A percentile compares a stretch with the other conserved stretches of the same genome.
phyloP scores from a whole-genome alignment of 1,140 invertebrate species.

The Trypoxylus dichotomus region DNA sequence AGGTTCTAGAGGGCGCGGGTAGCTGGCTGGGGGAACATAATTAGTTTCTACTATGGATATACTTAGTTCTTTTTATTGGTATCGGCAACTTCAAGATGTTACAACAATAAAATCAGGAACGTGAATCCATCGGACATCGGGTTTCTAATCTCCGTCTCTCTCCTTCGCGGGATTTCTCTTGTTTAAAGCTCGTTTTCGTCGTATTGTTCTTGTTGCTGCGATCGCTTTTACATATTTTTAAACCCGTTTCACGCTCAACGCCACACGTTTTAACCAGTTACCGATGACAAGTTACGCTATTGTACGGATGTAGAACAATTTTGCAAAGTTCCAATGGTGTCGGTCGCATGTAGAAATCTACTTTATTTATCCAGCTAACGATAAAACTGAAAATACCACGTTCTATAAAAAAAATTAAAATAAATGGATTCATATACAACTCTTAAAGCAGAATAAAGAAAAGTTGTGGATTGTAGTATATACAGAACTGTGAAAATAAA shows the following conservation, averaged over 20 bases:
- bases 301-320: not conserved
- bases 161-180: not conserved
- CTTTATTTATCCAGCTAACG: too few relatives aligned
- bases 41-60: slow-evolving; percentile 1
- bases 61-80: not conserved
- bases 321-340: not conserved
- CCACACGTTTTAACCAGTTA: not conserved
- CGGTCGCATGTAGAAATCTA: too few relatives aligned
- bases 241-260: not conserved
- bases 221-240: not conserved
- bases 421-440: too few relatives aligned
- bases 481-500: too few relatives aligned
- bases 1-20: not conserved
- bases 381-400: too few relatives aligned
- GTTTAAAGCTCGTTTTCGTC: not conserved
- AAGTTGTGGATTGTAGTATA: too few relatives aligned
- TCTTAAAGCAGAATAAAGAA: too few relatives aligned
- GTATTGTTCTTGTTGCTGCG: not conserved
- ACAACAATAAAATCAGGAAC: not conserved
- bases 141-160: not conserved
- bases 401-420: too few relatives aligned
- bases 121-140: not conserved
- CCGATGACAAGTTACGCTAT: not conserved
- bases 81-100: not conserved
- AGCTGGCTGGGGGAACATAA: not conserved